Conservation (phyloP, 35 echinoderm and acorn worm species). For the Heliocidaris erythrogramma region DNA sequence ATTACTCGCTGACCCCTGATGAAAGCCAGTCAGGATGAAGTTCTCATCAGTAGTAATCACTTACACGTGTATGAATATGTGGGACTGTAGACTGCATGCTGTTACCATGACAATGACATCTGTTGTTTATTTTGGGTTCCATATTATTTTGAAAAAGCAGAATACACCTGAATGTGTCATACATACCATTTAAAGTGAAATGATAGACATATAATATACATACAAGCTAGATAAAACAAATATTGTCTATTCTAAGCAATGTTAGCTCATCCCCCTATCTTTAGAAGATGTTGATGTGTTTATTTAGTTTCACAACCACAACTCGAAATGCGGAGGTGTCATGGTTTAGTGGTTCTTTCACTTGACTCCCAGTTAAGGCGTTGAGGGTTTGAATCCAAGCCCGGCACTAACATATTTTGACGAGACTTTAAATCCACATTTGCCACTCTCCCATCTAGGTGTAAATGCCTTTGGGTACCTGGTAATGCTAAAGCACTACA, state of each 20-base stretch:
- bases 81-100: background rate
- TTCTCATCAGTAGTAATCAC: slow-evolving; percentile 18
- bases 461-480: too few relatives aligned
- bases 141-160: background rate
- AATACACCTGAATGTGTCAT: background rate
- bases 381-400: too few relatives aligned
- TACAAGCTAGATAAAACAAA: background rate
- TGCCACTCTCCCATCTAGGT: too few relatives aligned
- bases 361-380: too few relatives aligned
- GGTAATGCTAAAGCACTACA: too few relatives aligned
- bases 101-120: slow-evolving; percentile 6
- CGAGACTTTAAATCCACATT: too few relatives aligned
- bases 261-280: background rate
- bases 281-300: background rate
- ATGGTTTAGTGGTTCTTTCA: too few relatives aligned
- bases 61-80: slow-evolving; percentile 10
- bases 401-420: too few relatives aligned
- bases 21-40: background rate
- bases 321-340: too few relatives aligned
- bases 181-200: background rate
- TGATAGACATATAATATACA: background rate
- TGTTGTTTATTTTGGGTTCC: background rate
- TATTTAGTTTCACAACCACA: background rate
- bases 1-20: background rate
- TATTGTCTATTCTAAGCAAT: background rate